A percentile compares a stretch with the other conserved stretches of the same genome.
phyloP scores from a whole-genome alignment of 2,113 vertebrate genomes.

The Helogale parvula region DNA sequence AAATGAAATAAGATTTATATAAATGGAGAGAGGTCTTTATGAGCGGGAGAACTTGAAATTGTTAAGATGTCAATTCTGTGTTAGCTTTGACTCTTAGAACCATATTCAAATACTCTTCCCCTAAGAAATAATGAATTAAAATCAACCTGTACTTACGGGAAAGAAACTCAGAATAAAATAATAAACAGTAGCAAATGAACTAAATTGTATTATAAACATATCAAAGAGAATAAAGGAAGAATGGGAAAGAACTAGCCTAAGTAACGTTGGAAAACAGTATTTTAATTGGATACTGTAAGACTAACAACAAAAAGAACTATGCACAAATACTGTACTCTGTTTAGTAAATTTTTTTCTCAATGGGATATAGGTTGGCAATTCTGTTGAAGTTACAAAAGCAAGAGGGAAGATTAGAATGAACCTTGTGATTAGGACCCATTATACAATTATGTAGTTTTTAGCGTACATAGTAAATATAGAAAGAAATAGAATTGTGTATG shows the following conservation, averaged over 20 bases:
- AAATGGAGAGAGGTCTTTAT: background rate
- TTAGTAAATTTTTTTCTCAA: background rate
- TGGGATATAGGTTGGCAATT: background rate
- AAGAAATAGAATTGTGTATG: background rate
- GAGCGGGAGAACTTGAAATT: background rate
- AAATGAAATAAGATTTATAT: background rate
- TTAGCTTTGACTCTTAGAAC: background rate
- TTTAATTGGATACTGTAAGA: background rate
- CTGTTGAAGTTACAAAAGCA: background rate
- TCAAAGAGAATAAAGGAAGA: background rate
- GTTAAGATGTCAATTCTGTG: background rate
- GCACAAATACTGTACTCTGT: background rate
- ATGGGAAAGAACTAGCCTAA: background rate
- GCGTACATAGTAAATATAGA: background rate
- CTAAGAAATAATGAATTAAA: background rate
- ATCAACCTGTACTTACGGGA: background rate
- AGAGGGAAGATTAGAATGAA: background rate
- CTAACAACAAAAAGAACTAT: background rate
- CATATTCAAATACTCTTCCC: background rate
- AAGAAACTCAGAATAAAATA: conserved; percentile 20
- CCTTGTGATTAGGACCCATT: background rate
- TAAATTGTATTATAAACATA: background rate
- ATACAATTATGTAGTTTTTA: background rate
- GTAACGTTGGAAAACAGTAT: background rate
- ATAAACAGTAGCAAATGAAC: conserved; percentile 11